phyloP scores from a whole-genome alignment of 2,113 vertebrate genomes.

The Columba livia region DNA sequence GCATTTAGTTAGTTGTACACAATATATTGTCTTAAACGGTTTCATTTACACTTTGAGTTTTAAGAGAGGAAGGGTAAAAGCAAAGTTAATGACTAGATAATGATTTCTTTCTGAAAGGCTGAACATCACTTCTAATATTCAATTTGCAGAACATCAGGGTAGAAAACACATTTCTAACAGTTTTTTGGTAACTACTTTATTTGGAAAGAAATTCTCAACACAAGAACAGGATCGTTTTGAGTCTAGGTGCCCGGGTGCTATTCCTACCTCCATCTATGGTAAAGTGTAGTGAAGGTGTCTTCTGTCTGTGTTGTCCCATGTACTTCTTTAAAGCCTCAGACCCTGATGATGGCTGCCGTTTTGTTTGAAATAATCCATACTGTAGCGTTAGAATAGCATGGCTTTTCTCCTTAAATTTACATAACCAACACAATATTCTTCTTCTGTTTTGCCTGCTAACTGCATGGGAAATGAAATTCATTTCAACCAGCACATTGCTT shows the following conservation, averaged over 20 bases:
- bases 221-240: slow-evolving; percentile 12
- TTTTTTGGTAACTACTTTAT: not conserved
- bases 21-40: slow-evolving; percentile 1
- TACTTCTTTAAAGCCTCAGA: not conserved
- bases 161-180: not conserved
- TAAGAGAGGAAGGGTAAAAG: slow-evolving; percentile 29
- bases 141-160: slow-evolving; percentile 36
- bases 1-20: not conserved
- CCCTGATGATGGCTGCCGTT: not conserved
- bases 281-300: not conserved
- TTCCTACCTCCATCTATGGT: not conserved
- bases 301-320: not conserved
- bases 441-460: not conserved
- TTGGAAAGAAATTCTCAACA: not conserved
- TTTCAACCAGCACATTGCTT: not conserved
- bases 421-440: not conserved
- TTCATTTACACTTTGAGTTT: slow-evolving; percentile 41
- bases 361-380: not conserved
- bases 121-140: slow-evolving; percentile 32
- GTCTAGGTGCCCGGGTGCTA: not conserved
- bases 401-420: not conserved
- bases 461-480: not conserved
- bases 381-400: not conserved
- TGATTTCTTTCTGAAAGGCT: slow-evolving; percentile 54
- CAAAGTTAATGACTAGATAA: slow-evolving; percentile 61